These are phyloP conservation scores for Tursiops truncatus DNA, from an alignment of 2,113 vertebrate genomes.

Conservation along the genomic window DNA sequence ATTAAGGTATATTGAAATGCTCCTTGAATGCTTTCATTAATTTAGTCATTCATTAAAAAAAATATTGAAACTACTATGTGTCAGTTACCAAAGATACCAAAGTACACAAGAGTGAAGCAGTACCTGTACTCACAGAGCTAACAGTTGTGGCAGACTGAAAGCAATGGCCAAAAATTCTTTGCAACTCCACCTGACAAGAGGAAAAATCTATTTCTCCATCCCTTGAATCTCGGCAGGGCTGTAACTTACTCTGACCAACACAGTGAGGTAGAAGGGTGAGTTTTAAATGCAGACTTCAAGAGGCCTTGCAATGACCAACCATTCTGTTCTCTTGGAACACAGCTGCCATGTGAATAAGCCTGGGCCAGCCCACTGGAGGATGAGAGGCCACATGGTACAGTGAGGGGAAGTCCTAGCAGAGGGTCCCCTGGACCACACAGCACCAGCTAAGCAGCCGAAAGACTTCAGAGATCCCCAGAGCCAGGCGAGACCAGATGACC, in stretches of 20 bases:
- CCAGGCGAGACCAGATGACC: not conserved
- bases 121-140: not conserved
- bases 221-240: not conserved
- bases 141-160: not conserved
- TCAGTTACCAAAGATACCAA: not conserved
- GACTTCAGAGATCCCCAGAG: not conserved
- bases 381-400: not conserved
- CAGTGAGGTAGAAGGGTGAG: not conserved
- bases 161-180: not conserved
- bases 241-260: not conserved
- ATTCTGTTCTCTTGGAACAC: not conserved
- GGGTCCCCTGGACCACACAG: not conserved
- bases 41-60: slow-evolving; percentile 1
- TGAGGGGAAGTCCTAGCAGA: not conserved
- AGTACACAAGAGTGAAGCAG: not conserved
- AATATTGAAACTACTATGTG: not conserved
- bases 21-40: not conserved
- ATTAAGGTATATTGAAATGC: not conserved
- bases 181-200: not conserved
- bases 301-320: not conserved
- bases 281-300: not conserved
- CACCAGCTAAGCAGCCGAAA: not conserved
- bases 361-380: not conserved
- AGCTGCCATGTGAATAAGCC: not conserved
- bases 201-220: not conserved